Conservation (phyloP, 2,888 invertebrate species). For the Sphecodes monilicornis region DNA sequence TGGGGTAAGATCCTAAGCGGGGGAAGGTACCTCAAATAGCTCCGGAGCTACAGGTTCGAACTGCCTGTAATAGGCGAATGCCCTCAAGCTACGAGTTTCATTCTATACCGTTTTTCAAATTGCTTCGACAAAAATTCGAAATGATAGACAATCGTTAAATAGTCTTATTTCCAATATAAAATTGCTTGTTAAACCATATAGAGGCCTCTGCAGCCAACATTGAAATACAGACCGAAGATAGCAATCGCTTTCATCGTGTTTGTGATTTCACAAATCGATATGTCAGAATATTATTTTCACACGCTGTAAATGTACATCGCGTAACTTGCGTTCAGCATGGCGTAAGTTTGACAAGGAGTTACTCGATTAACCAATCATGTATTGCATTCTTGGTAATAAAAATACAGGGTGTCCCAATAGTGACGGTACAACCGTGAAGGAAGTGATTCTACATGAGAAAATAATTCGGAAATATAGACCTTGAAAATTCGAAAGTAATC, state of each 20-base stretch:
- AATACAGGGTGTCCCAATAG: too few species aligned
- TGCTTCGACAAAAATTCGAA: background rate
- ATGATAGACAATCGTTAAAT: background rate
- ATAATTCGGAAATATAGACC: too few species aligned
- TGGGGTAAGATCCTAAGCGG: too few species aligned
- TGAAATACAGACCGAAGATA: background rate
- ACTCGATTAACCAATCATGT: background rate
- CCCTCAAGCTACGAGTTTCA: background rate
- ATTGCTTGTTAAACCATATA: background rate
- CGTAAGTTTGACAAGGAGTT: background rate
- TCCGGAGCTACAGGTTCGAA: too few species aligned
- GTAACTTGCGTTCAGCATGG: background rate
- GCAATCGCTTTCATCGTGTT: background rate
- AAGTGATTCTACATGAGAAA: too few species aligned
- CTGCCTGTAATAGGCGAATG: background rate
- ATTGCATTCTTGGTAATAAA: background rate
- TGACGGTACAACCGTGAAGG: too few species aligned
- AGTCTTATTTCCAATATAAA: background rate
- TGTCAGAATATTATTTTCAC: background rate
- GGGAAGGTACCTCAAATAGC: too few species aligned
- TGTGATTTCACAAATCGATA: background rate
- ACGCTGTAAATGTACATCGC: background rate
- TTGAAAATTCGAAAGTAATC: too few species aligned
- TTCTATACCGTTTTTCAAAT: background rate
- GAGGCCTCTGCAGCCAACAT: too few species aligned